Evolutionary conservation across 2,113 vertebrate species (phyloP), one percentile per base, ranked within the genome.

Genomic region (Ailurus styani): DNA sequence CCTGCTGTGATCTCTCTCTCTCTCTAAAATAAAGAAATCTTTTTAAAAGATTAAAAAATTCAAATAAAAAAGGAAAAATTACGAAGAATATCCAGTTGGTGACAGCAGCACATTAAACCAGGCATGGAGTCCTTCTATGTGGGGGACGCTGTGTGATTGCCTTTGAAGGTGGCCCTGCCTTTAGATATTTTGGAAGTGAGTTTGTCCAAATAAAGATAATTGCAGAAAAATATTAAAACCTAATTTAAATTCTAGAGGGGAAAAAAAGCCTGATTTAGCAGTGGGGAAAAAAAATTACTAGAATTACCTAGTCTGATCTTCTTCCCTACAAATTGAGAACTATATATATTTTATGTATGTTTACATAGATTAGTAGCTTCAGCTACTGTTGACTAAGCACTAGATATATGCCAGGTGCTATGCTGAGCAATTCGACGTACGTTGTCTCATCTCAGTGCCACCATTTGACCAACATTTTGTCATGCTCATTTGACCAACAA

Each of bases 151-250:
- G 21, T 42, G 34, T 52, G 55, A 73, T 12, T n/a, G 6, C 45
- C 42, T 64, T 37, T 45, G 54, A 50, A 88, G 40, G 18, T 60
- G 21, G 20, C 34, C 34, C 34, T 84, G 6, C 66, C 62, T 94
- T 70, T 54, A 57, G 34, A 12, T n/a, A 40, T 60, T 52, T 87
- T 81, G 21, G n/a, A 91, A 89, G 14, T 40, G 37, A 91, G 42
- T 89, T 82, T 96, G 20, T 95, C 68, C 82, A 34, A 54, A 66
- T 75, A 68, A 62, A 81, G 34, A 92, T 47, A 83, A 60, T 72
- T 66, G 9, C 18, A 77, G 81, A 42, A 95, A 88, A 86, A 54
- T 29, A 62, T 37, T 81, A 86, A 95, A 92, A 78, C 25, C 52
- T 42, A 87, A 81, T 55, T 79, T 64, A 78, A 91, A 91, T 31